Evolutionary conservation across 2,888 invertebrate genomes (phyloP), one percentile per base, ranked within the genome.

Genomic region (Spialia ferax): DNA sequence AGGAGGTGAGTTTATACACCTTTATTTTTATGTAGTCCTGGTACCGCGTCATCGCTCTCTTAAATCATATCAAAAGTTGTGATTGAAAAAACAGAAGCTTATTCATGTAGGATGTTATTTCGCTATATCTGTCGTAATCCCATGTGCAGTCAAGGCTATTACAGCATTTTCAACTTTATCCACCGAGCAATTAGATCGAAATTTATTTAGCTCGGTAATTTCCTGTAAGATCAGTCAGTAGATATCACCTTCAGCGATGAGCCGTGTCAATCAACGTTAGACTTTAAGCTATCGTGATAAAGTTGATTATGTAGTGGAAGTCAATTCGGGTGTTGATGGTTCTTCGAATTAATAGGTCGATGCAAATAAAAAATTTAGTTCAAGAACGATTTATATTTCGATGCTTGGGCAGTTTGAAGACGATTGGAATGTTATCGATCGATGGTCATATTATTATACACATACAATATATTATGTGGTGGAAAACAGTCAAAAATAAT

Each of bases 361-460:
- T 69, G 70, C 71, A 63, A 72, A 72, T 74, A 74, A 75, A 73
- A 74, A 56, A 75, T 69, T 61, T 75, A 63, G 74, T 71, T 75
- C 78, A 78, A 73, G 76, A 73, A 73, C 75, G 70, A 62, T 69
- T 65, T 54, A 60, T 29, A 42, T 59, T 65, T 59, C 22, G 62
- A 63, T 55, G 55, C 29, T 42, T 11, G 15, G 22, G 29, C 26
- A 23, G 15, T n/a, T 54, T 54, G 13, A 54, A 54, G 13, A 23
- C 7, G 13, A 26, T 54, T 26, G 15, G 54, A 54, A 26, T n/a
- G 29, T 50, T 20, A 26, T 54, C 26, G 15, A 26, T 54, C 26
- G 15, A 15, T 11, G 26, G 15, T 23, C 15, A 23, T 29, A 15
- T 54, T 7, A 54, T n/a, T n/a, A 26, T 26, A 26, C 52, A 26